Conservation (phyloP, 2,888 invertebrate species). For the Nephrotoma appendiculata region DNA sequence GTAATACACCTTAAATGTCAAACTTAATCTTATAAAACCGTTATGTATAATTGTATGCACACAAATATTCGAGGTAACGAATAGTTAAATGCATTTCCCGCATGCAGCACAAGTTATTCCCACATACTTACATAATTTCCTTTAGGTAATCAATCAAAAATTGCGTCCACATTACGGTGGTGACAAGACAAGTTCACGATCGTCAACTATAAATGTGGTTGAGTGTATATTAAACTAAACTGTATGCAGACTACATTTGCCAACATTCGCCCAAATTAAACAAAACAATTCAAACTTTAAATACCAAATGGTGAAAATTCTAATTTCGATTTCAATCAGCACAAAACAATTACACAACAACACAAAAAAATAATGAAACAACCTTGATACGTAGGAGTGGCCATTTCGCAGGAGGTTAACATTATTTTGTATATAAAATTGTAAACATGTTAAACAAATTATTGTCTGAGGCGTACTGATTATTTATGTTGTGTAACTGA, state of each 20-base stretch:
- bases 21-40: not conserved
- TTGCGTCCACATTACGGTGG: not conserved
- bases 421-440: not conserved
- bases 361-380: not conserved
- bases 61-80: not conserved
- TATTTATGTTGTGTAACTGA: not conserved
- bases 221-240: not conserved
- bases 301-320: not conserved
- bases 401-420: not conserved
- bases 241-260: not conserved
- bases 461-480: not conserved
- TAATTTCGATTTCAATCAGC: not conserved
- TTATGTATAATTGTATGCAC: not conserved
- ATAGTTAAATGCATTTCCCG: not conserved
- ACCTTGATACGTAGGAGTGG: not conserved
- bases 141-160: not conserved
- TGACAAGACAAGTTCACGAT: not conserved
- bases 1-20: not conserved
- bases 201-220: not conserved
- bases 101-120: not conserved
- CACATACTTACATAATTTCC: not conserved
- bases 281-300: not conserved
- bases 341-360: not conserved
- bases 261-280: not conserved
- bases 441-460: not conserved